Evolutionary conservation across 2,113 vertebrate genomes (phyloP), one percentile per base, ranked within the genome.

Genomic region (Oxyura jamaicensis): DNA sequence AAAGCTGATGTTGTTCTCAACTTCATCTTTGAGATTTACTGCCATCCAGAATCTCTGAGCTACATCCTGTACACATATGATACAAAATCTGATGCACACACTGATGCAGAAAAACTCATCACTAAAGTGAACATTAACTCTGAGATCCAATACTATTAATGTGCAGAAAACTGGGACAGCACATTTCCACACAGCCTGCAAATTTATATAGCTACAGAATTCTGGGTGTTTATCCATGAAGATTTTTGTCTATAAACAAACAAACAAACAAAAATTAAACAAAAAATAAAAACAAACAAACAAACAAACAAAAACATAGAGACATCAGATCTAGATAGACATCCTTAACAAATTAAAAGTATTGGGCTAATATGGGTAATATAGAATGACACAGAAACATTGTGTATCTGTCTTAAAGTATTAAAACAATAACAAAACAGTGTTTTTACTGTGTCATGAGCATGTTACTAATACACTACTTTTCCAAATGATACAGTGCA

Each of bases 401-500:
- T 29, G 3, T 8, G 5, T 56, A 53, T 58, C 4, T 76, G 25
- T 68, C 78, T 69, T 48, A 92, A 93, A 80, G n/a, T 1, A 90
- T 68, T 63, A 75, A 91, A 86, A 52, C 22, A 71, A 22, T 46
- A 80, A 71, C 58, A 80, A 92, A 85, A 52, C 10, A 7, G 35
- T 74, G 29, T 39, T 90, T 63, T 44, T 76, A 97, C 23, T 65
- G 10, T 80, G 39, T 83, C 36, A 52, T 56, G 29, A 91, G 46
- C 25, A 44, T 63, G 17, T 72, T 95, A 86, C 60, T 78, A 69
- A 93, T 88, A 68, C 33, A 59, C 11, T 58, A 59, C n/a, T 97
- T 95, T 97, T 73, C 76, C 95, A 86, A 96, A 93, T 33, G 89
- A 85, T 78, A 82, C 3, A 35, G 41, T 63, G 78, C 75, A 96